phyloP scores from a whole-genome alignment of 2,888 invertebrate genomes.

The Craniophora ligustri region DNA sequence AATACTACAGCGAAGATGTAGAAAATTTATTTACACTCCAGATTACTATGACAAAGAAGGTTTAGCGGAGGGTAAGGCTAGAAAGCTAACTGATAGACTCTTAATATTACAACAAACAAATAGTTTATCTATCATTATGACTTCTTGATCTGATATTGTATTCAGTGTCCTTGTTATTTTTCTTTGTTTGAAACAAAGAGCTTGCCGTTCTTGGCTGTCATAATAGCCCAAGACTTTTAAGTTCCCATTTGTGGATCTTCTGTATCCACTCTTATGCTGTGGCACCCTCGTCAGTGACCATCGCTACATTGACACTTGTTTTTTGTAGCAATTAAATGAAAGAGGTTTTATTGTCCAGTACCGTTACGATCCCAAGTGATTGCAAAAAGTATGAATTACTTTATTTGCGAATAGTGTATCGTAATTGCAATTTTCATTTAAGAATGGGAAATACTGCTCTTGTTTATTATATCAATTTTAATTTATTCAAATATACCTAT shows the following conservation, averaged over 20 bases:
- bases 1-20: no score
- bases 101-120: no score
- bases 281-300: slow-evolving; percentile 22
- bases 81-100: no score
- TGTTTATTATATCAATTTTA: not conserved
- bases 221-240: not conserved
- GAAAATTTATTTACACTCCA: no score
- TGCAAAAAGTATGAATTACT: slow-evolving; percentile 33
- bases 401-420: slow-evolving; percentile 1
- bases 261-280: slow-evolving; percentile 18
- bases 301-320: slow-evolving; percentile 39
- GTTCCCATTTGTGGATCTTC: slow-evolving; percentile 1
- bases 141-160: no score
- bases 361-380: slow-evolving; percentile 29
- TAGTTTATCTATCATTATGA: no score
- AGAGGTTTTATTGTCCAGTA: slow-evolving; percentile 40
- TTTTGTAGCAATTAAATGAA: slow-evolving; percentile 50
- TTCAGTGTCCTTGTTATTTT: no score
- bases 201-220: no score
- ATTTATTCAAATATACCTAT: no score
- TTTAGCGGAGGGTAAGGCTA: no score
- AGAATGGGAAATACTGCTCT: not conserved
- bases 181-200: no score
- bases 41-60: no score
- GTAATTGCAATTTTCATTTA: slow-evolving; percentile 3